Percentiles rank a stretch among this genome's conserved stretches.
Evolutionary conservation across 2,113 vertebrate species (phyloP).

Genomic region (Alaudala cheleensis): DNA sequence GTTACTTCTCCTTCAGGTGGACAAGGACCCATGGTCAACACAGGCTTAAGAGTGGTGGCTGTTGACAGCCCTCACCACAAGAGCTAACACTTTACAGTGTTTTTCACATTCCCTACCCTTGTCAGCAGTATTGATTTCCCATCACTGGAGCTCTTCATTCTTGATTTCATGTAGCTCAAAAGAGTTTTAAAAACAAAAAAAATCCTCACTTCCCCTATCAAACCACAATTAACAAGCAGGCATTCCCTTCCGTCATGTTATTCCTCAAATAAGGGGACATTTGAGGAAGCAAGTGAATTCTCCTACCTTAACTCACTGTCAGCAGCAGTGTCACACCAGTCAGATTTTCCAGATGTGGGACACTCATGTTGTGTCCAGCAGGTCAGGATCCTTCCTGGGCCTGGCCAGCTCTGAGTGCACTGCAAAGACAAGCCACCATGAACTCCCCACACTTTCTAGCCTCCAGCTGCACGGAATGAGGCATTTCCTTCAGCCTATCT

Average conservation of each 20-base stretch:
- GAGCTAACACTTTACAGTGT: neutral
- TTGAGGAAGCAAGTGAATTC: neutral
- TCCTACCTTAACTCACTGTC: conserved; percentile 67
- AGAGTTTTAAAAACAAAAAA: neutral
- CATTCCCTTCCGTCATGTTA: neutral
- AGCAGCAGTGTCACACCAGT: neutral
- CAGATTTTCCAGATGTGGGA: neutral
- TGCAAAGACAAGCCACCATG: neutral
- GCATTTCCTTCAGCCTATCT: conserved; percentile 77
- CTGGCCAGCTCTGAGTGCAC: neutral
- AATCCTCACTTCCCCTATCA: neutral
- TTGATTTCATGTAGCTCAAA: neutral
- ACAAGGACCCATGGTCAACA: neutral
- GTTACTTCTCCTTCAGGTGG: neutral
- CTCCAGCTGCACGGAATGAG: conserved; percentile 61
- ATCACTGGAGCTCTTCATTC: neutral
- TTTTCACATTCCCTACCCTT: neutral
- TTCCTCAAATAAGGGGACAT: neutral
- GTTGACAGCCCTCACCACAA: neutral
- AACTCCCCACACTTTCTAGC: conserved; percentile 65
- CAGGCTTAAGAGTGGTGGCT: neutral
- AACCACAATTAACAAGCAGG: neutral
- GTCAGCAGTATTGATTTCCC: neutral
- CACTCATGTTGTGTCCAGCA: neutral
- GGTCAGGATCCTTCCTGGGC: neutral